A percentile compares a stretch with the other conserved stretches of the same genome.
phyloP scores from a whole-genome alignment of 2,888 invertebrate species.

The Cosmopolites sordidus region DNA sequence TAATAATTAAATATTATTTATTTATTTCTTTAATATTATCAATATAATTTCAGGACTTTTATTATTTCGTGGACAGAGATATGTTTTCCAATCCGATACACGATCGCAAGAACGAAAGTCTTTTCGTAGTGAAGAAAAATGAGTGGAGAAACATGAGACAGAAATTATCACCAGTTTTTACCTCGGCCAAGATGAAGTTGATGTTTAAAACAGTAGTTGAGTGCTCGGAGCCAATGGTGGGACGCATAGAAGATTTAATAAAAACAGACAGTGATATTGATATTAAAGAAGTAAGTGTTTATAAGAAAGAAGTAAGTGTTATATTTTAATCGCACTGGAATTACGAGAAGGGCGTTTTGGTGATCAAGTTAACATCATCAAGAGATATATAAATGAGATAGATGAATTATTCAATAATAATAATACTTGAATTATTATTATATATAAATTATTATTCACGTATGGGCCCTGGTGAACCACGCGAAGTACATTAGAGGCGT shows the following conservation, averaged over 20 bases:
- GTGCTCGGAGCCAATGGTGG: conserved; percentile 3
- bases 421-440: too few species aligned
- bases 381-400: too few species aligned
- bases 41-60: conserved; percentile 24
- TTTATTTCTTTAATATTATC: background rate
- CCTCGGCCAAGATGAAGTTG: conserved; percentile 48
- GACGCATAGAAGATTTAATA: background rate
- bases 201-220: conserved; percentile 34
- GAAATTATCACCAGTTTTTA: conserved; percentile 57
- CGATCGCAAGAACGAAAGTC: conserved; percentile 48
- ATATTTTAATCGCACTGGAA: too few species aligned
- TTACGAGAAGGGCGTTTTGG: too few species aligned
- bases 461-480: too few species aligned
- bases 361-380: too few species aligned
- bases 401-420: too few species aligned
- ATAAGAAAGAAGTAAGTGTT: too few species aligned
- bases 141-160: conserved; percentile 58
- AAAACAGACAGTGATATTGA: conserved; percentile 3
- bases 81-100: conserved; percentile 36
- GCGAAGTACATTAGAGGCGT: too few species aligned
- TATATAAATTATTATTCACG: too few species aligned
- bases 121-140: conserved; percentile 54
- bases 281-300: conserved; percentile 8
- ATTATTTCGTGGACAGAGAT: conserved; percentile 35
- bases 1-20: background rate